phyloP scores from a whole-genome alignment of 35 echinoderm and acorn worm species.

The Strongylocentrotus purpuratus region DNA sequence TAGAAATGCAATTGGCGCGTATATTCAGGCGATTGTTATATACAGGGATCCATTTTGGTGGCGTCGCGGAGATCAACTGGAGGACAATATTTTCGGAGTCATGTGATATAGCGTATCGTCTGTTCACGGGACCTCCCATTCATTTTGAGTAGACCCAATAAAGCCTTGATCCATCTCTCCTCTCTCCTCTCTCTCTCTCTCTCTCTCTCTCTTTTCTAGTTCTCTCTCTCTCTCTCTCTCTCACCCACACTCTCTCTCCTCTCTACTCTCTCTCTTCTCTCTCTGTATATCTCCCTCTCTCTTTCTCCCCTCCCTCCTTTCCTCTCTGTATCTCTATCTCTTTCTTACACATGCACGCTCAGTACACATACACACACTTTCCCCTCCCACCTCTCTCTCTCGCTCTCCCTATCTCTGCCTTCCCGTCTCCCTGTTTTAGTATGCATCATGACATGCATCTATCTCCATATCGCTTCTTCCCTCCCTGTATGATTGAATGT shows the following conservation, averaged over 20 bases:
- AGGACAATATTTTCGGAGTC: background rate
- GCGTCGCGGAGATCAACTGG: background rate
- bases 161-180: background rate
- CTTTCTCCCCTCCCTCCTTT: background rate
- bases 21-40: no score
- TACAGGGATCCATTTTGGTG: background rate
- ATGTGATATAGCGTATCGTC: background rate
- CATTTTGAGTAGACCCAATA: conserved; percentile 1
- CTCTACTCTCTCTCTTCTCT: no score
- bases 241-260: no score
- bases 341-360: background rate
- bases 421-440: no score
- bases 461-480: no score
- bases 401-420: background rate
- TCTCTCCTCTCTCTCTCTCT: background rate
- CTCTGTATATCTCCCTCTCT: background rate
- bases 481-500: no score
- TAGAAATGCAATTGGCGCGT: no score
- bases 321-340: background rate
- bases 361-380: background rate
- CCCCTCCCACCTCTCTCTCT: background rate
- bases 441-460: no score
- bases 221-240: background rate
- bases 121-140: background rate
- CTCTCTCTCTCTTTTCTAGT: background rate